Conservation (phyloP, 37 sponge, comb jelly and placozoan species). For the Agelas oroides region DNA sequence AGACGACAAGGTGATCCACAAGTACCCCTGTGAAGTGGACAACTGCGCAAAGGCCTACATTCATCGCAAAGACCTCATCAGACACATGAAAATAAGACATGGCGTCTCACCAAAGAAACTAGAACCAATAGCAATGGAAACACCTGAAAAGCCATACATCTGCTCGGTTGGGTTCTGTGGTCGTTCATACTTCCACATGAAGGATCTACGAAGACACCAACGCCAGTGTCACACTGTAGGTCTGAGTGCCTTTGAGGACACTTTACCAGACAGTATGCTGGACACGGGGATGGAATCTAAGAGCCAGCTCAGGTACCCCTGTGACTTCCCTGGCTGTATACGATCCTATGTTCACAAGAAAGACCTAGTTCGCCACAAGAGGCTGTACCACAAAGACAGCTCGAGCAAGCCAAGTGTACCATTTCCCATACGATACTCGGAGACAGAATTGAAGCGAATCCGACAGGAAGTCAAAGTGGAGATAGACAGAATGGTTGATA, state of each 20-base stretch:
- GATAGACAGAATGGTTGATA: conserved; percentile 28
- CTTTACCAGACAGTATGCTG: not conserved
- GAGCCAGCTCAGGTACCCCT: conserved; percentile 69
- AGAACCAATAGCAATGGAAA: conserved; percentile 51
- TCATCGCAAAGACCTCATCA: conserved; percentile 81
- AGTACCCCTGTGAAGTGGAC: conserved; percentile 48
- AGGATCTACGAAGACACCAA: conserved; percentile 81
- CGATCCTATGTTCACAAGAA: conserved; percentile 88
- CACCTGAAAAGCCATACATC: conserved; percentile 61
- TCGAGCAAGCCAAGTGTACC: conserved; percentile 68
- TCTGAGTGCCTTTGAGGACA: not conserved
- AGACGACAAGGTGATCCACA: conserved; percentile 24
- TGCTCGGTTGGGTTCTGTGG: conserved; percentile 57
- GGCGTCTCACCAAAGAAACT: conserved; percentile 44
- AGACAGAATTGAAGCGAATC: conserved; percentile 49
- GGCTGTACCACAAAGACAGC: conserved; percentile 74
- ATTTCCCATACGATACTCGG: conserved; percentile 41
- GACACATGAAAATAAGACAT: conserved; percentile 81
- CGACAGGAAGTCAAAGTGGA: conserved; percentile 38
- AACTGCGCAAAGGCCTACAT: conserved; percentile 66
- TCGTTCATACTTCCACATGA: conserved; percentile 77
- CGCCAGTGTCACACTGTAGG: conserved; percentile 60
- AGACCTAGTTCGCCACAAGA: conserved; percentile 79
- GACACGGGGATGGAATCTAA: not conserved
- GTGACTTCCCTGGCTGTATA: conserved; percentile 68